Base-by-base conservation (phyloP, 1,140 invertebrate genomes). In the Megathymus violae region DNA sequence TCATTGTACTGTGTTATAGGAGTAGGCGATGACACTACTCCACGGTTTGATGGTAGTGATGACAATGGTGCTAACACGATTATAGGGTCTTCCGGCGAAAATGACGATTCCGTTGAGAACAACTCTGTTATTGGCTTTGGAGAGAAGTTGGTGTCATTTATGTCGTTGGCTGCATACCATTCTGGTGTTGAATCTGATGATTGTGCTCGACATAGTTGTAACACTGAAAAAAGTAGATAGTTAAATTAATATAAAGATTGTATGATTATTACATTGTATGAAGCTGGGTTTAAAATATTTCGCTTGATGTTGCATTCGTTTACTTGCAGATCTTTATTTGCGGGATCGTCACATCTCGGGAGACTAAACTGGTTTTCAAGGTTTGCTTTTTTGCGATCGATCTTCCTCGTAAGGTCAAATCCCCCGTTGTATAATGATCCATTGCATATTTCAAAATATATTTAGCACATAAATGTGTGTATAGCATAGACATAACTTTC, bases 131-230 rank as follows among this genome's bases (percentile, higher is more conserved):
- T 75, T 6, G 88, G 80, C 69, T 88, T 89, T 17, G 88, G 88
- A 15, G 84, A 82, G 61, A 76, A 88, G 56, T 63, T 68, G 22
- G 72, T 76, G 44, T 90, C 85, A 44, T 80, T 88, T 67, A 89
- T 83, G 0, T 85, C 71, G 64, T 90, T 89, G 10, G 85, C 88
- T 6, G 83, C 76, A 60, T 82, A 90, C 88, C 88, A 90, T 64
- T 81, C 76, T 40, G 80, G 74, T 61, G 74, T 14, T 11, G 77
- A 68, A 41, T 80, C 69, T n/a, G 70, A 65, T 75, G 81, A 82
- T 74, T 88, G 78, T 38, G 83, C 82, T 82, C 78, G 71, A 69
- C 85, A 84, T 79, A 85, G 73, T 84, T 88, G 84, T 79, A 88
- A 82, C 76, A 90, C 88, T 90, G 84, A 7, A 87, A 85, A 66